Evolutionary conservation across 2,888 invertebrate species (phyloP), one percentile per base, ranked within the genome.

Genomic region (Dryomyza anilis): DNA sequence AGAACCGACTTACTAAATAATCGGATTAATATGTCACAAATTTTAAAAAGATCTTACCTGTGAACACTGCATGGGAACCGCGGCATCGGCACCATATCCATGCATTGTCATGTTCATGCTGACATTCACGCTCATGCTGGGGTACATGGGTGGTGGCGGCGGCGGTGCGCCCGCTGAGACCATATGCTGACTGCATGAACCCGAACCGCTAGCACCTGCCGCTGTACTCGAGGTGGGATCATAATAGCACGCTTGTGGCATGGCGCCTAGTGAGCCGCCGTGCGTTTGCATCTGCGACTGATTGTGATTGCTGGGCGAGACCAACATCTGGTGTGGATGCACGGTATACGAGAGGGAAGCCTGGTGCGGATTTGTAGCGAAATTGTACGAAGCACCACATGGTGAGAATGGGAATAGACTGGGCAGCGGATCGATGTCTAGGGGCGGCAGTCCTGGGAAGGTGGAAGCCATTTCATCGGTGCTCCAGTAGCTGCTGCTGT

Each of bases 31-130:
- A 3, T 16, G 21, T 1, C 7, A 39, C 21, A 30, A 23, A 1
- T 8, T 25, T 53, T 39, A 43, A 29, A 12, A 14, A 48, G 16
- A 16, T 12, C 69, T 63, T 79, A 90, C 90, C 86, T 91, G 91
- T 7, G 91, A 89, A 76, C 91, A 91, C 81, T 83, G 78, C 83
- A 83, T 80, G 45, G 83, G 82, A 68, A 83, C 77, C 33, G 78
- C 72, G 4, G 75, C 77, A 57, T 81, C 79, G 78, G 84, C 72
- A 76, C 84, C 77, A 73, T 90, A 90, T 2, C 90, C 90, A 71
- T 95, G 95, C 92, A 96, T 96, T 64, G 96, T 96, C 96, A 97
- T 97, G 82, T 96, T 96, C 96, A 97, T 97, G 73, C 80, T 83
- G 48, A 97, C 95, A 79, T 97, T 97, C 71, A 97, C 96, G 77